phyloP scores from a whole-genome alignment of 2,797 vertebrate species.

The Liparis tanakae region DNA sequence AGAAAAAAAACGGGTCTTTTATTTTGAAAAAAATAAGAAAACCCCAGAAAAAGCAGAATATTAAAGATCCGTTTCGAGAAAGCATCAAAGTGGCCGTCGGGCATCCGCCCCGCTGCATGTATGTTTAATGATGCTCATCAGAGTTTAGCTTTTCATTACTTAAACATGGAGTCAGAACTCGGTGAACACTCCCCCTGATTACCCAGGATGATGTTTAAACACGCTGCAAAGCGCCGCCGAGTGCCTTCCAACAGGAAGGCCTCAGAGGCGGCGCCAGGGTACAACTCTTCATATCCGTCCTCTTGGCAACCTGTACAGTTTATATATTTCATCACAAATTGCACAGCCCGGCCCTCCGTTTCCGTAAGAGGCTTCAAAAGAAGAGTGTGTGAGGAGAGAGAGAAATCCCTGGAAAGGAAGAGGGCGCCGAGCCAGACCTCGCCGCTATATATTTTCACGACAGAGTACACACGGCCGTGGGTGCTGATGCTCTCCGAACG shows the following conservation, averaged over 20 bases:
- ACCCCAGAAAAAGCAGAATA: slow-evolving; percentile 20
- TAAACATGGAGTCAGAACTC: slow-evolving; percentile 74
- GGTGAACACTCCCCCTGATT: slow-evolving; percentile 59
- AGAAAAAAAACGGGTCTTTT: slow-evolving; percentile 33
- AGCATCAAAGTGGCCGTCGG: slow-evolving; percentile 69
- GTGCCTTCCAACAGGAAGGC: slow-evolving; percentile 60
- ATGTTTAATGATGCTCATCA: slow-evolving; percentile 77
- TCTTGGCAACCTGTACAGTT: slow-evolving; percentile 55
- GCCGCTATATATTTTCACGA: slow-evolving; percentile 25
- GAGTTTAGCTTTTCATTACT: slow-evolving; percentile 72
- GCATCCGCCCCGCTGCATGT: slow-evolving; percentile 72
- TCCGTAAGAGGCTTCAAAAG: slow-evolving; percentile 24
- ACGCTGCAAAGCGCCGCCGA: slow-evolving; percentile 62
- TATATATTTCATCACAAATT: slow-evolving; percentile 60
- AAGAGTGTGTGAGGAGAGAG: slow-evolving; percentile 10
- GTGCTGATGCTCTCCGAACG: slow-evolving; percentile 31
- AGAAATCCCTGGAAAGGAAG: slow-evolving; percentile 12
- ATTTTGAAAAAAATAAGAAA: slow-evolving; percentile 14
- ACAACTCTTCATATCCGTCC: slow-evolving; percentile 64
- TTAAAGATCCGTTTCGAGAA: slow-evolving; percentile 67
- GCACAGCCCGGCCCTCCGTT: slow-evolving; percentile 40
- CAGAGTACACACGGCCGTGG: slow-evolving; percentile 14
- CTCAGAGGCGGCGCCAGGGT: slow-evolving; percentile 60
- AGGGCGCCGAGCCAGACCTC: slow-evolving; percentile 17
- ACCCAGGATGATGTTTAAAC: slow-evolving; percentile 72